Percentiles rank a stretch among this genome's conserved stretches.
These are phyloP conservation scores for Tridacna gigas DNA, from an alignment of 2,888 invertebrate genomes.

Conservation along the genomic window DNA sequence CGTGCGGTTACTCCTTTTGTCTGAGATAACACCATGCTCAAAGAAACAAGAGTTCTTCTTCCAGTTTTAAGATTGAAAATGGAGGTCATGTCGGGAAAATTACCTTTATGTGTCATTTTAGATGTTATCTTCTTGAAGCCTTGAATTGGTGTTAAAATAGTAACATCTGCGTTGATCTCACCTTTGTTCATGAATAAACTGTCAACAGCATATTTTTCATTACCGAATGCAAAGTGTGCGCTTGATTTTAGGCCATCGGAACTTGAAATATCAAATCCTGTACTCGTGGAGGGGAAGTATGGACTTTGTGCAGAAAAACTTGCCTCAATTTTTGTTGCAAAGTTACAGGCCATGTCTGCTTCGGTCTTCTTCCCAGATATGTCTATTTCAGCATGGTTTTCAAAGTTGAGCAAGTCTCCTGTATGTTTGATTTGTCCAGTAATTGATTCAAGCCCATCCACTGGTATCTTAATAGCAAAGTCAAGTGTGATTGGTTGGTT, in stretches of 20 bases:
- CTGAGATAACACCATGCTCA: slow-evolving; percentile 21
- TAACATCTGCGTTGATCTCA: slow-evolving; percentile 29
- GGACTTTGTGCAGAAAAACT: slow-evolving; percentile 40
- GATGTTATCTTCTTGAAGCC: slow-evolving; percentile 39
- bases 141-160: slow-evolving; percentile 39
- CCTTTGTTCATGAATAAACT: slow-evolving; percentile 16
- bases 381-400: slow-evolving; percentile 48
- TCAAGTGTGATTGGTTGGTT: background rate
- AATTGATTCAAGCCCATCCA: slow-evolving; percentile 25
- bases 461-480: background rate
- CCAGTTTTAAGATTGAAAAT: slow-evolving; percentile 38
- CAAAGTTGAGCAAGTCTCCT: slow-evolving; percentile 40
- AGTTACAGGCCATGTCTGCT: slow-evolving; percentile 58
- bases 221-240: slow-evolving; percentile 25
- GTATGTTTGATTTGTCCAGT: slow-evolving; percentile 43
- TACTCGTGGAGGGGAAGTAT: slow-evolving; percentile 22
- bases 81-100: slow-evolving; percentile 34
- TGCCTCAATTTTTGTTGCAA: slow-evolving; percentile 52
- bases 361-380: slow-evolving; percentile 57
- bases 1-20: slow-evolving; percentile 21
- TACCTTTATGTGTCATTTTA: slow-evolving; percentile 39
- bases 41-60: slow-evolving; percentile 41
- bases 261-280: slow-evolving; percentile 50
- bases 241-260: slow-evolving; percentile 21
- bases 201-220: slow-evolving; percentile 39